Evolutionary conservation across 2,797 vertebrate genomes (phyloP).

Genomic region (Micropoecilia bifurca): DNA sequence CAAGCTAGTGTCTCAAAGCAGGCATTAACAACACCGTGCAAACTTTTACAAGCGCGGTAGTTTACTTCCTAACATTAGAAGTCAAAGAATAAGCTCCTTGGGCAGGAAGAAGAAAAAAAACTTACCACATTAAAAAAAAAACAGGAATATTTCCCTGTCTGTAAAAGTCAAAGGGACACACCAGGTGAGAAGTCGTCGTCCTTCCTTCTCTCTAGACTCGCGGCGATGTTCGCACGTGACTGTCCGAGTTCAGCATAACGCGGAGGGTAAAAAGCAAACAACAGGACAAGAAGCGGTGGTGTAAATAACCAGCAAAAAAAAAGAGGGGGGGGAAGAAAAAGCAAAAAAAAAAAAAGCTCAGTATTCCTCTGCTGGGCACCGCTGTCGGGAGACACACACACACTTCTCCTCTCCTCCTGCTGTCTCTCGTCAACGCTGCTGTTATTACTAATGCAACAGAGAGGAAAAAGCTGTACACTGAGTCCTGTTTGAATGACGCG

Average conservation of each 20-base stretch:
- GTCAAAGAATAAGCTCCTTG: slow-evolving; percentile 46
- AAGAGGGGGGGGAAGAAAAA: slow-evolving; percentile 32
- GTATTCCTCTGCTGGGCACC: slow-evolving; percentile 84
- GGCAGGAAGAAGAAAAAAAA: slow-evolving; percentile 44
- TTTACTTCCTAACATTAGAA: slow-evolving; percentile 44
- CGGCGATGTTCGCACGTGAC: slow-evolving; percentile 76
- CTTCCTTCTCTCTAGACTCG: slow-evolving; percentile 44
- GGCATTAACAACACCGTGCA: slow-evolving; percentile 14
- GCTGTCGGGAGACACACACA: slow-evolving; percentile 77
- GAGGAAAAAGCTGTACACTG: slow-evolving; percentile 77
- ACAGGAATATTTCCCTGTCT: slow-evolving; percentile 70
- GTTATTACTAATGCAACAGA: slow-evolving; percentile 86
- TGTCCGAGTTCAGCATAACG: slow-evolving; percentile 79
- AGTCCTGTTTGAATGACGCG: slow-evolving; percentile 85
- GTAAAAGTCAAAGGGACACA: slow-evolving; percentile 54
- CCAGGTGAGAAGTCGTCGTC: slow-evolving; percentile 73
- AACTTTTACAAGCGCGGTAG: slow-evolving; percentile 38
- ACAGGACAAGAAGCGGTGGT: slow-evolving; percentile 74
- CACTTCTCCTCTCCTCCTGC: slow-evolving; percentile 71
- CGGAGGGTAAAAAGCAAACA: slow-evolving; percentile 53
- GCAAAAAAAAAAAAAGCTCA: slow-evolving; percentile 71
- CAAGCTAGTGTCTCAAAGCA: not conserved
- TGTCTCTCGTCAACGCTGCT: slow-evolving; percentile 81
- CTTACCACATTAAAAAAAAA: slow-evolving; percentile 60
- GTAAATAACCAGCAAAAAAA: slow-evolving; percentile 64